Percentiles rank a stretch among this genome's conserved stretches.
Conservation (phyloP, 1,140 invertebrate species). For the Caenorhabditis elegans region WBcel235 BX284602.5:7418001-7418500, state of each 20-base stretch:
- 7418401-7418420: background rate
- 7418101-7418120: background rate
- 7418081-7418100: too few relatives aligned
- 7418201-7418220: conserved; percentile 26
- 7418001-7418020: too few relatives aligned
- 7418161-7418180: background rate
- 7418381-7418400: background rate
- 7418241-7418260: conserved; percentile 8
- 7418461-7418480: background rate
- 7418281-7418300: conserved; percentile 13
- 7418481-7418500: background rate
- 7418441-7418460: too few relatives aligned
- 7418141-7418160: conserved; percentile 2
- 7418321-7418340: background rate
- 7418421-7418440: background rate
- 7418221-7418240: background rate
- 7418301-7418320: conserved; percentile 13
- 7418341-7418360: background rate
- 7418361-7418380: background rate
- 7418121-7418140: conserved; percentile 5
- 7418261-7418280: conserved; percentile 19
- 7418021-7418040: too few relatives aligned
- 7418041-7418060: too few relatives aligned
- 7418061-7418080: too few relatives aligned
- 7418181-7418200: background rate